Conservation (phyloP, 2,113 vertebrate species). For the Phyllostomus discolor region DNA sequence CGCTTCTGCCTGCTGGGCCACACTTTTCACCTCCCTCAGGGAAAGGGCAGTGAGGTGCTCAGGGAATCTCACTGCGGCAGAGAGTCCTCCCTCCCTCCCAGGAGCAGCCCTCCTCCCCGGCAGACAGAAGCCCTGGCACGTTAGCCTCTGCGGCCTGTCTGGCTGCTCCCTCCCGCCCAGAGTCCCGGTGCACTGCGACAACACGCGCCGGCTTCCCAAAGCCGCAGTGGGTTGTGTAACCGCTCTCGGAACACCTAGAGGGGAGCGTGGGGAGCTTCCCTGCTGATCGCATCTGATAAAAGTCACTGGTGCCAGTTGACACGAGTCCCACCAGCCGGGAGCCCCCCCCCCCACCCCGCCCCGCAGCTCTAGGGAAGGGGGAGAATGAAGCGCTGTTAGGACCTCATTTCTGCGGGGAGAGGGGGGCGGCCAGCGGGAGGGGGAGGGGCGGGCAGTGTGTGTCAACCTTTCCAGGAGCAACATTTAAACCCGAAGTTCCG, state of each 20-base stretch:
- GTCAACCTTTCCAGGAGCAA: not conserved
- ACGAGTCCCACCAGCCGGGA: not conserved
- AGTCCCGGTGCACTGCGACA: slow-evolving; percentile 12
- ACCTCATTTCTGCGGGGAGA: not conserved
- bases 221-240: slow-evolving; percentile 58
- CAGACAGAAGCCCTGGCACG: not conserved
- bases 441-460: not conserved
- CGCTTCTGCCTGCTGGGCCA: not conserved
- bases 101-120: not conserved
- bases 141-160: not conserved
- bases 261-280: not conserved
- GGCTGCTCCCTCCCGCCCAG: not conserved
- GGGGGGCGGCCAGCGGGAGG: too few relatives aligned
- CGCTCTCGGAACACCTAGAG: not conserved
- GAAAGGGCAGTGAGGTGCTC: not conserved
- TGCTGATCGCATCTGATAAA: not conserved
- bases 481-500: not conserved
- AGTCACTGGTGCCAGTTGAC: not conserved
- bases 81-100: not conserved
- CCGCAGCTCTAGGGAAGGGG: too few relatives aligned
- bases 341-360: not conserved
- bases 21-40: not conserved
- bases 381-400: not conserved
- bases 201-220: not conserved
- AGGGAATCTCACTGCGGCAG: not conserved